A percentile compares a stretch with the other conserved stretches of the same genome.
These are phyloP conservation scores for Pterocles burchelli DNA, from an alignment of 2,113 vertebrate genomes.

Conservation along the genomic window DNA sequence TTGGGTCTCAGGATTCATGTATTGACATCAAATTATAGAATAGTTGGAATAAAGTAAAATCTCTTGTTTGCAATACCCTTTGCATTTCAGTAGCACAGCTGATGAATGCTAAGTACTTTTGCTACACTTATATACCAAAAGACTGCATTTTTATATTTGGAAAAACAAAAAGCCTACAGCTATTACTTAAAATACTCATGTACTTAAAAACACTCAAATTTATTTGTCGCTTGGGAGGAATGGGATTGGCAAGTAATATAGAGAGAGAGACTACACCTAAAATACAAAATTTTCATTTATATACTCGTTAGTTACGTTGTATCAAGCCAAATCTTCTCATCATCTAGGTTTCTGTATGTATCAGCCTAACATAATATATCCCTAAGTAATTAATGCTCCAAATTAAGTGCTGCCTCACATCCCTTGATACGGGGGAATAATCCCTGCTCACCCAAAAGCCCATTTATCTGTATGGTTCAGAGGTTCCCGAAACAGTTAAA, in stretches of 20 bases:
- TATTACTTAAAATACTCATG: neutral
- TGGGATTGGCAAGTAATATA: neutral
- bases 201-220: neutral
- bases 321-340: neutral
- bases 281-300: neutral
- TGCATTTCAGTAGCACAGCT: neutral
- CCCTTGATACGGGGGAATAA: neutral
- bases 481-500: neutral
- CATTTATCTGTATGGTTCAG: neutral
- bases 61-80: neutral
- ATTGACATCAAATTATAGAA: neutral
- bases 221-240: neutral
- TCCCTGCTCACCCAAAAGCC: neutral
- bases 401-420: neutral
- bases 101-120: neutral
- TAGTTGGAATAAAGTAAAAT: neutral
- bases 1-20: neutral
- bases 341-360: neutral
- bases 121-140: neutral
- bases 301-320: fast-evolving
- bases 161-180: neutral
- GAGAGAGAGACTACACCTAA: neutral
- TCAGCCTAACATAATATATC: neutral
- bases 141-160: neutral
- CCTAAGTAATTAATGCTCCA: neutral